A percentile compares a stretch with the other conserved stretches of the same genome.
phyloP scores from a whole-genome alignment of 2,113 vertebrate species.

The Neogale vison region DNA sequence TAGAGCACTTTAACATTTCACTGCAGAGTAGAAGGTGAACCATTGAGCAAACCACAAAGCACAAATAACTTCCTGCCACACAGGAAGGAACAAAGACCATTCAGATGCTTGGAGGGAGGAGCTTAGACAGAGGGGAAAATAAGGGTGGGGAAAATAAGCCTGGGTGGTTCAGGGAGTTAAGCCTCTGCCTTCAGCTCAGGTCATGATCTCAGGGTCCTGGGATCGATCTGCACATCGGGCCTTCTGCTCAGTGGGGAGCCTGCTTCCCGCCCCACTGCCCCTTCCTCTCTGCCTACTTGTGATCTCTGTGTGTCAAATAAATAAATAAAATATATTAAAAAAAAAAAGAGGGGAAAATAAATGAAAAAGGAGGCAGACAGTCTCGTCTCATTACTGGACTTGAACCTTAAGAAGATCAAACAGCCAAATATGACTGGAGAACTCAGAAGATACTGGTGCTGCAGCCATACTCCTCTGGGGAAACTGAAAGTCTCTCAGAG shows the following conservation, averaged over 20 bases:
- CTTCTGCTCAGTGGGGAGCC: no score
- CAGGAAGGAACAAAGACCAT: background rate
- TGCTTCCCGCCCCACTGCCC: no score
- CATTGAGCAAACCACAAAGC: background rate
- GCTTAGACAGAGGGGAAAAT: background rate
- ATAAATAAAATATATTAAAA: no score
- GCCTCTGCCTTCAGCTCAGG: no score
- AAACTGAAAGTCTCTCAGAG: background rate
- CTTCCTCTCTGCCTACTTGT: no score
- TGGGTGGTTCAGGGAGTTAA: no score
- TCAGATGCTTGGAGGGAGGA: background rate
- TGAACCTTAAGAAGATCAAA: background rate
- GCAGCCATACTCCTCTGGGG: fast-evolving
- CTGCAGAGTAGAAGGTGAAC: background rate
- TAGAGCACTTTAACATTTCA: background rate
- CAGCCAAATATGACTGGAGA: background rate
- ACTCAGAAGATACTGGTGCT: background rate
- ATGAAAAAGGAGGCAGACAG: background rate
- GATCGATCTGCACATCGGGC: fast-evolving
- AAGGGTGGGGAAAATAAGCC: no score
- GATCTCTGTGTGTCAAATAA: no score
- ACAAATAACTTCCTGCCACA: background rate
- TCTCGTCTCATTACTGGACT: no score
- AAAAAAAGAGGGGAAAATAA: background rate
- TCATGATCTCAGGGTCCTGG: no score